Base-by-base conservation (phyloP, 2,888 invertebrate species). In the Volucella inanis region DNA sequence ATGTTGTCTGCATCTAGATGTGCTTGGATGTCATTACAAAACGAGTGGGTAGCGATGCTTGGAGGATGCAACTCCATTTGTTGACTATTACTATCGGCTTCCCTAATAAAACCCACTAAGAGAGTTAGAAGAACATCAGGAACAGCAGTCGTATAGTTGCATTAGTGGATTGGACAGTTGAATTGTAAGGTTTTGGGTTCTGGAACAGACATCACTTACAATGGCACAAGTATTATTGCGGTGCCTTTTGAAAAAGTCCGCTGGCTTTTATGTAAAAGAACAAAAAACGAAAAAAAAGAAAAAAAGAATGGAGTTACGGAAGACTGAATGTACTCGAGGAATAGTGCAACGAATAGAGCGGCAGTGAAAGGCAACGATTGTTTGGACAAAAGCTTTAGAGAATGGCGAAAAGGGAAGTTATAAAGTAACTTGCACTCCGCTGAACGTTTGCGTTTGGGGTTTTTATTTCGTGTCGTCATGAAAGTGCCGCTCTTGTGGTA, bases 301-400 rank as follows among this genome's bases (percentile, higher is more conserved):
- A 6, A 31, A 6, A 31, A 31, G 31, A 31, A 31, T 31, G 31
- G 31, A 31, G 31, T 31, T 59, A 50, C 50, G 62, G 67, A 61
- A 62, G 67, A 14, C 38, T 59, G 45, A 70, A 59, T 10, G 39
- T 59, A 14, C 6, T 31, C 31, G 31, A 6, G 31, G 50, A 71
- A 68, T 41, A 49, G 15, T 55, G 54, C 47, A 14, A 15, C 15
- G 15, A 31, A 49, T 18, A 59, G 64, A 52, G 38, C 14, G 67
- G 57, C 61, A 71, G 76, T 67, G 65, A 80, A 84, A 67, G 59
- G 80, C 49, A 54, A 61, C 54, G 47, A 76, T 80, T 84, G 84
- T 80, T 74, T 68, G 83, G 55, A 61, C 52, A 57, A 74, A 67
- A 31, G 62, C 45, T 54, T 14, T n/a, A 50, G 45, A 68, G 18